Conservation (phyloP, 2,888 invertebrate genomes). For the Hecatera dysodea region DNA sequence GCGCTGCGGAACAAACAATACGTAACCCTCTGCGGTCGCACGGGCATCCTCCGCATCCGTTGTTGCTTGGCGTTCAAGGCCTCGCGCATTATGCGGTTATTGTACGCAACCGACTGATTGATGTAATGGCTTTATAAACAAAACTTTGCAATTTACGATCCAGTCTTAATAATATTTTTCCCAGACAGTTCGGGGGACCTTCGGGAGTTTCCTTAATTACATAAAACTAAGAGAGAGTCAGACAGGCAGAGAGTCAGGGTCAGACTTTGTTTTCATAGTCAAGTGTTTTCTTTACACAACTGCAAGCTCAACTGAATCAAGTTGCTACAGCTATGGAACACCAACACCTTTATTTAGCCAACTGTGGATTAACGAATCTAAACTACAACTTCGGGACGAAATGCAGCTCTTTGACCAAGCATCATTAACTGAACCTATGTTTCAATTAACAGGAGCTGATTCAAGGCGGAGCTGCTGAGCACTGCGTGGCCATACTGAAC, state of each 20-base stretch:
- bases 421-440: neutral
- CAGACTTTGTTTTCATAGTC: neutral
- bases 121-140: slow-evolving; percentile 68
- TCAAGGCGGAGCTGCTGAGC: slow-evolving; percentile 96
- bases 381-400: no score
- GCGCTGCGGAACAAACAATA: slow-evolving; percentile 74
- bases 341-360: neutral
- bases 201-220: slow-evolving; percentile 12
- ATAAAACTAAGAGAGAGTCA: neutral
- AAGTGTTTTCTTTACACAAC: slow-evolving; percentile 1
- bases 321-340: neutral
- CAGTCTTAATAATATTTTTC: slow-evolving; percentile 48
- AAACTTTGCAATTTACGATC: slow-evolving; percentile 56
- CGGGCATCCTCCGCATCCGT: slow-evolving; percentile 79
- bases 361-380: neutral
- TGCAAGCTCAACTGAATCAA: neutral
- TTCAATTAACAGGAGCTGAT: slow-evolving; percentile 91
- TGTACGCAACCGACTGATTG: slow-evolving; percentile 64
- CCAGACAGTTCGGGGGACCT: slow-evolving; percentile 20
- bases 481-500: slow-evolving; percentile 96
- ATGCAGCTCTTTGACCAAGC: neutral
- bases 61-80: slow-evolving; percentile 78
- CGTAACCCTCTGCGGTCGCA: slow-evolving; percentile 81
- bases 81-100: slow-evolving; percentile 69
- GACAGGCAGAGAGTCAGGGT: neutral